These are phyloP conservation scores for Anguilla rostrata DNA, from an alignment of 2,113 vertebrate genomes.

Conservation along the genomic window DNA sequence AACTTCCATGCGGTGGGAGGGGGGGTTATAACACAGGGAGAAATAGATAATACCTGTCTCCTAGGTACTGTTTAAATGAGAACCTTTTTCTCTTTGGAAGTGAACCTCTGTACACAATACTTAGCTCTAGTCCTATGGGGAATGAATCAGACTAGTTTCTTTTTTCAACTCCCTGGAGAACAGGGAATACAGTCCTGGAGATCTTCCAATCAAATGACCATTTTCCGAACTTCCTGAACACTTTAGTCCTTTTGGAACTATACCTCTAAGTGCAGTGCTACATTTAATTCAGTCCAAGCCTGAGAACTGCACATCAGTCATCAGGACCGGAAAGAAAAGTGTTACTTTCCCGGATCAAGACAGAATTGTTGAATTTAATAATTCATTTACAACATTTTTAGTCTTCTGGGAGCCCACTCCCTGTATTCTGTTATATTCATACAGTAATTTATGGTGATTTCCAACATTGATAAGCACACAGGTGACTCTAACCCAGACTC, in stretches of 20 bases:
- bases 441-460: not conserved
- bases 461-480: not conserved
- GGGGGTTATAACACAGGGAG: not conserved
- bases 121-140: not conserved
- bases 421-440: not conserved
- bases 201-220: not conserved
- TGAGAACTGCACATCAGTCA: not conserved
- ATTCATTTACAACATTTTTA: no score
- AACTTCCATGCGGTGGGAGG: not conserved
- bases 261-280: no score
- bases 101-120: slow-evolving; percentile 6
- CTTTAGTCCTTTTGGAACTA: no score
- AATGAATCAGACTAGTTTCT: not conserved
- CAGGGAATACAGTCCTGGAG: not conserved
- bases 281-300: not conserved
- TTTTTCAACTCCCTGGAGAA: not conserved
- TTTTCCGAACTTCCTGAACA: no score
- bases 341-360: not conserved
- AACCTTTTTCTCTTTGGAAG: not conserved
- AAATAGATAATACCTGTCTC: not conserved
- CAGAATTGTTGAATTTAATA: no score
- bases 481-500: no score
- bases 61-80: not conserved
- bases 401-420: no score
- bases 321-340: not conserved